Evolutionary conservation across 2,113 vertebrate genomes (phyloP).

Genomic region (Brevimyrus niger): DNA sequence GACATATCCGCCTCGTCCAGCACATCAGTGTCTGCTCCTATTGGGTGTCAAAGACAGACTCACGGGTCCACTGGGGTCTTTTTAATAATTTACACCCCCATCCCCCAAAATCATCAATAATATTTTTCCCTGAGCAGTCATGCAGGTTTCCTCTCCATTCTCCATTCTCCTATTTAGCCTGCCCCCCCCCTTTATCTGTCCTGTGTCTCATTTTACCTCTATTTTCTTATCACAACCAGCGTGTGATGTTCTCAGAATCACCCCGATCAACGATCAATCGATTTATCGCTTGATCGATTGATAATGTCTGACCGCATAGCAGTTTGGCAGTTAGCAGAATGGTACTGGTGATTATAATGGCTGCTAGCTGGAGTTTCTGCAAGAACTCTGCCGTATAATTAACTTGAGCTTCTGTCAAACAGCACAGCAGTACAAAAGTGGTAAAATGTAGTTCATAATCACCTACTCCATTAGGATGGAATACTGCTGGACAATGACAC

Average conservation of each 20-base stretch:
- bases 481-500: not conserved
- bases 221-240: too few relatives aligned
- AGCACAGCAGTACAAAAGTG: not conserved
- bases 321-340: not conserved
- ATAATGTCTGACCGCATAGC: not conserved
- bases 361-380: not conserved
- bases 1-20: conserved; percentile 44
- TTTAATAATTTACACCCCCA: conserved; percentile 68
- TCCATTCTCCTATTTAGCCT: conserved; percentile 25
- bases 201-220: conserved; percentile 22
- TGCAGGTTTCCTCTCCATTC: conserved; percentile 55
- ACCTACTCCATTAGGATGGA: not conserved
- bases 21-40: conserved; percentile 65
- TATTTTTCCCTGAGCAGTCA: conserved; percentile 67
- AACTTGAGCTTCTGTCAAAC: not conserved
- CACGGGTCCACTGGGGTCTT: conserved; percentile 60
- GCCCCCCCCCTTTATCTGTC: conserved; percentile 13
- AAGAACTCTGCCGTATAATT: not conserved
- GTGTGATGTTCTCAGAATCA: not conserved
- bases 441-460: not conserved
- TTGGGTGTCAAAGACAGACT: conserved; percentile 69
- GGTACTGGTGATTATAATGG: not conserved
- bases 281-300: not conserved
- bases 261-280: not conserved
- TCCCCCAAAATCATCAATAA: conserved; percentile 65